Conservation (phyloP, 2,113 vertebrate species). For the Lagopus leucura region DNA sequence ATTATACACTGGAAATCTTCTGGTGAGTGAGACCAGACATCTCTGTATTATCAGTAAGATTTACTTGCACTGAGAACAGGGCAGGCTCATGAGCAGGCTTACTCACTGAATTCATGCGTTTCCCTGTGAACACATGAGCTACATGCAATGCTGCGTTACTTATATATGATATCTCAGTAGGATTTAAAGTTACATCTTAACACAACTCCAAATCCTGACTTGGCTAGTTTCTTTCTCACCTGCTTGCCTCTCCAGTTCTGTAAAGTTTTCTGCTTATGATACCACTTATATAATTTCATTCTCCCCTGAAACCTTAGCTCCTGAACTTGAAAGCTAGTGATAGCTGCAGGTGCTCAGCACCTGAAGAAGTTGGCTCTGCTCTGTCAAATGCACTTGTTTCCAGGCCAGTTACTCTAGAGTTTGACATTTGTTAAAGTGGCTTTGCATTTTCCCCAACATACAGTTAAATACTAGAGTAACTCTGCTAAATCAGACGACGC, state of each 20-base stretch:
- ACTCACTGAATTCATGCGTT: not conserved
- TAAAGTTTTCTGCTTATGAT: not conserved
- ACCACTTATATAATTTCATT: not conserved
- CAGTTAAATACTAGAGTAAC: not conserved
- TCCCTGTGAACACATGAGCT: rapidly evolving
- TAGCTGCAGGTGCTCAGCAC: not conserved
- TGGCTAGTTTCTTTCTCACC: conserved; percentile 8
- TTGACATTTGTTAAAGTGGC: not conserved
- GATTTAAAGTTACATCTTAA: not conserved
- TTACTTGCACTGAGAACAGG: not conserved
- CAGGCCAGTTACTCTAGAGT: not conserved
- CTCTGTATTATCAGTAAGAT: not conserved
- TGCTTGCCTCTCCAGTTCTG: conserved; percentile 7
- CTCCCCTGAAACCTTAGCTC: not conserved
- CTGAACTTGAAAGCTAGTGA: not conserved
- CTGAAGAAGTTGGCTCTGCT: not conserved
- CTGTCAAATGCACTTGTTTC: not conserved
- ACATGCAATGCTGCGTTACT: not conserved
- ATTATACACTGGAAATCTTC: not conserved
- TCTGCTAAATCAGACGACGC: not conserved
- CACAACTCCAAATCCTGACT: not conserved
- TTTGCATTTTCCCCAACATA: not conserved
- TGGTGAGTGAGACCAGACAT: not conserved
- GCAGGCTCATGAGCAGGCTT: not conserved
- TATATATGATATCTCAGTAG: not conserved